Conservation (phyloP, 2,797 vertebrate species). For the Malacoraja senta region DNA sequence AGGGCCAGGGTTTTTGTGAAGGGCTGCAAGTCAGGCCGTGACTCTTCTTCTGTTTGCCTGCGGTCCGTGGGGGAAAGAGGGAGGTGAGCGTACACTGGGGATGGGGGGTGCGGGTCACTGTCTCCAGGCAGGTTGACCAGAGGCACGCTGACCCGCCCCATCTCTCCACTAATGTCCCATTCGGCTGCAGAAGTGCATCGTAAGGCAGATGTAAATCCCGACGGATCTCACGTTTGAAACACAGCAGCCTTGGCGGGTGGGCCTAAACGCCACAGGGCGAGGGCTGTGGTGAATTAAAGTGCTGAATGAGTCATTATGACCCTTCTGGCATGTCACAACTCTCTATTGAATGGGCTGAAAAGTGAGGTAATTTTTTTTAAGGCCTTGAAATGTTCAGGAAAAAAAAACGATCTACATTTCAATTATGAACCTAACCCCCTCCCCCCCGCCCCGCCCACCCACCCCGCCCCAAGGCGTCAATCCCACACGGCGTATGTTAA, state of each 20-base stretch:
- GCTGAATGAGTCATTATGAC: constrained; percentile 5
- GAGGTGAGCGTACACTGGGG: not conserved
- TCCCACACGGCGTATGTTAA: not conserved
- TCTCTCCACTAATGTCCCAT: not conserved
- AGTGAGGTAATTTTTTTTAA: no score
- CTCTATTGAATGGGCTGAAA: not conserved
- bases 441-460: no score
- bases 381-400: not conserved
- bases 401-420: not conserved
- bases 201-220: not conserved
- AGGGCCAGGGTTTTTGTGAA: not conserved
- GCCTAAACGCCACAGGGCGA: not conserved
- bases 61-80: not conserved
- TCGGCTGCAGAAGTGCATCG: not conserved
- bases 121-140: not conserved
- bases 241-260: not conserved
- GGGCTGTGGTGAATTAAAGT: not conserved
- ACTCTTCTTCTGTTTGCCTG: not conserved
- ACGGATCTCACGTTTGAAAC: not conserved
- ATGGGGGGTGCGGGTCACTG: no score
- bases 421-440: not conserved
- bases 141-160: not conserved
- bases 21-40: not conserved
- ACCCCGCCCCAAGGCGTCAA: not conserved
- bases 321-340: not conserved